These are phyloP conservation scores for Drosophila lacicola DNA, from an alignment of 2,888 invertebrate genomes.

Conservation along the genomic window DNA sequence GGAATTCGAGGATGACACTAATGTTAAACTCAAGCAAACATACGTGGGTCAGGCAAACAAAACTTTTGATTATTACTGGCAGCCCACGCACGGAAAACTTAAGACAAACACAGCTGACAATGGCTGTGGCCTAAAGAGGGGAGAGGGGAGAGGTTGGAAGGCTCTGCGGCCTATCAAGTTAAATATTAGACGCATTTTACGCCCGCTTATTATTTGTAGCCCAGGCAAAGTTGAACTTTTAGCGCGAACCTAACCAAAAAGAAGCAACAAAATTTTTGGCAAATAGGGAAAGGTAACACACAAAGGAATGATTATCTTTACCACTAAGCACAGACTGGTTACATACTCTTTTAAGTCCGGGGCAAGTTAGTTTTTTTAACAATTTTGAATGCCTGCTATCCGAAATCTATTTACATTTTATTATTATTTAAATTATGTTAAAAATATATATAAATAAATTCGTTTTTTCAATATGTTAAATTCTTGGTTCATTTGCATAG, in stretches of 20 bases:
- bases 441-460: too few relatives aligned
- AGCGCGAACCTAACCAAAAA: slow-evolving; percentile 35
- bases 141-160: not conserved
- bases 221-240: slow-evolving; percentile 34
- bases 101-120: slow-evolving; percentile 30
- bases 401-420: too few relatives aligned
- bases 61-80: slow-evolving; percentile 46
- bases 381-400: not conserved
- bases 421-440: too few relatives aligned
- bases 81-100: slow-evolving; percentile 34
- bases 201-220: slow-evolving; percentile 47
- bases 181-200: slow-evolving; percentile 41
- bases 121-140: not conserved
- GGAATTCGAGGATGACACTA: slow-evolving; percentile 18
- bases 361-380: not conserved
- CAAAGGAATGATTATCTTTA: not conserved
- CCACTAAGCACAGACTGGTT: not conserved
- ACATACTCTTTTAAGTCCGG: not conserved
- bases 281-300: slow-evolving; percentile 5
- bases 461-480: too few relatives aligned
- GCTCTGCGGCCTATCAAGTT: slow-evolving; percentile 40
- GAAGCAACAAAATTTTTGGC: slow-evolving; percentile 10
- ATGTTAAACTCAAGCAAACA: slow-evolving; percentile 24
- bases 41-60: slow-evolving; percentile 27
- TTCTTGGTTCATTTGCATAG: too few relatives aligned